Base-by-base conservation (phyloP, 2,888 invertebrate species). In the Chrysopilus asiliformis region DNA sequence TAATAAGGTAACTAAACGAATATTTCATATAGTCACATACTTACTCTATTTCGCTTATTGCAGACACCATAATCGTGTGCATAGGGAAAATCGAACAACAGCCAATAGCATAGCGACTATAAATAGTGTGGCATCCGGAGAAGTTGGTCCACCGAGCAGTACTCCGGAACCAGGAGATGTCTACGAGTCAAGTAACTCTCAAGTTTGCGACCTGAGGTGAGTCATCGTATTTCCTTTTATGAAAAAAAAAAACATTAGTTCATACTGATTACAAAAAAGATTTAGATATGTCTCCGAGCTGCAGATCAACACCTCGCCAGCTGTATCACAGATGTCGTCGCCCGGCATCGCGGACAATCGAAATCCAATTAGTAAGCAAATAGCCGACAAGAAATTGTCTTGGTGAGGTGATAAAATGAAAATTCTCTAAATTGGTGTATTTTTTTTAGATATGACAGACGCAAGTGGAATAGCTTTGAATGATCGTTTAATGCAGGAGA, bases 21-120 rank as follows among this genome's bases (percentile, higher is more conserved):
- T 34, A 16, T 16, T 26, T 25, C 4, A 4, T 28, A 6, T 36
- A 20, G 10, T 17, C 13, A 28, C 4, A 6, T n/a, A 7, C 19
- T 16, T 30, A 30, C 14, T 30, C 9, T 15, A 9, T 8, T 13
- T 31, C 18, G 17, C 4, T 31, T 31, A 24, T 36, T 43, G 25
- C 48, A 70, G 70, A 49, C 82, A 83, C 59, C 76, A 76, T 63
- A 79, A 79, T 60, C 74, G 79, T 49, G 78, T 80, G 45, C 81
- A 81, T 57, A 75, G 76, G 12, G 70, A 70, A 48, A 69, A 68
- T 52, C 66, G 70, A 56, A 69, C 69, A 54, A 69, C 68, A 53
- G 70, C 68, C 15, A 68, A 66, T 55, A 70, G 70, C 49, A 64
- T 70, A 48, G 66, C 64, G 25, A 64, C 66, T 28, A 61, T 68